These are phyloP conservation scores for Paramisgurnus dabryanus DNA, from an alignment of 2,113 vertebrate species.

Conservation along the genomic window DNA sequence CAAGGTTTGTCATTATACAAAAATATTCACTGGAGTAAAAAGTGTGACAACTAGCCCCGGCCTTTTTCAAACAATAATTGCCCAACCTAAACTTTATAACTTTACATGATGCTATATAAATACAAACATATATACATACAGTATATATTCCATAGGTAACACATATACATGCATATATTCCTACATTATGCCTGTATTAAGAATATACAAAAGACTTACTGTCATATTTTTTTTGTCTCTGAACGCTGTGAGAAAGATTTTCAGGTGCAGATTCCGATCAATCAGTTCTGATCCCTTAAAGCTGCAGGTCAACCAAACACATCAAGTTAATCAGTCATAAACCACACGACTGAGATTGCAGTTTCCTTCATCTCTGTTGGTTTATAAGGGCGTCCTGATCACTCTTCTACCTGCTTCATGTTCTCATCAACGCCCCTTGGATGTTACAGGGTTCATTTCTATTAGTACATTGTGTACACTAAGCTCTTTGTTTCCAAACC, in stretches of 20 bases:
- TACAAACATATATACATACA: no score
- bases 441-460: constrained; percentile 8
- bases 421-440: not conserved
- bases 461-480: not conserved
- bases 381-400: constrained; percentile 7
- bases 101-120: no score
- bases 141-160: no score
- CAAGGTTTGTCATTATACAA: no score
- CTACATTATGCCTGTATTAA: not conserved
- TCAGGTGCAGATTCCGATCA: not conserved
- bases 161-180: no score
- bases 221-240: constrained; percentile 39
- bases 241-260: not conserved
- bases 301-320: constrained; percentile 22
- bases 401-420: constrained; percentile 24
- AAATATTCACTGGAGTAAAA: no score
- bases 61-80: no score
- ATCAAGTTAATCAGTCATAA: constrained; percentile 14
- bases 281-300: not conserved
- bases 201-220: constrained; percentile 36
- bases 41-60: no score
- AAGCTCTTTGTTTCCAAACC: not conserved
- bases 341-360: not conserved
- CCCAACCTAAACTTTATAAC: no score
- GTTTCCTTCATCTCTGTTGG: not conserved